phyloP scores from a whole-genome alignment of 2,888 invertebrate species.

The Vandiemenella viatica region DNA sequence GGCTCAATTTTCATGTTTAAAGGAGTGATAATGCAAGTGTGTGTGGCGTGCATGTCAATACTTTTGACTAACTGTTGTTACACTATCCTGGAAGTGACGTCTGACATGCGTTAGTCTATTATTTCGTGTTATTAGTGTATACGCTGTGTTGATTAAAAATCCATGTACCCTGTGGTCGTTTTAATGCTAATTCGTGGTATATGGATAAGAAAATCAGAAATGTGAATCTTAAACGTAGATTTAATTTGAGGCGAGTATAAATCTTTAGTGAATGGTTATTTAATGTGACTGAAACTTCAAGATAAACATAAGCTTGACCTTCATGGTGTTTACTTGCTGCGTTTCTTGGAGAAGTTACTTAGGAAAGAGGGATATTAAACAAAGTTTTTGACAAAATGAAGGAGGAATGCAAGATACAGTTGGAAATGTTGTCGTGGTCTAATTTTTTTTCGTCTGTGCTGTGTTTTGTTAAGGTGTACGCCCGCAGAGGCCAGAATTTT shows the following conservation, averaged over 20 bases:
- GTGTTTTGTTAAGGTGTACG: conserved; percentile 21
- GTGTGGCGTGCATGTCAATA: not conserved
- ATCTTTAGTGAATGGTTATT: not conserved
- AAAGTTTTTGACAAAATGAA: conserved; percentile 21
- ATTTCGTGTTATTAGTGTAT: conserved; percentile 1
- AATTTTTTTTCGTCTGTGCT: conserved; percentile 20
- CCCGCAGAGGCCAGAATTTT: conserved; percentile 18
- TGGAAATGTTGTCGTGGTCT: conserved; percentile 16
- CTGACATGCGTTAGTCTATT: not conserved
- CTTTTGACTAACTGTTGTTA: not conserved
- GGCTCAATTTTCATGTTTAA: conserved; percentile 2
- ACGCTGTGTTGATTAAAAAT: conserved; percentile 3
- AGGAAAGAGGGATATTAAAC: conserved; percentile 24
- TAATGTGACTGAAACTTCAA: conserved; percentile 2
- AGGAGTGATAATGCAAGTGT: not conserved
- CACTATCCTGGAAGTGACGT: not conserved
- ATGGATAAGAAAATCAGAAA: too few species aligned
- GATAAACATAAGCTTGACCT: conserved; percentile 24
- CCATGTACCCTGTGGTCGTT: not conserved
- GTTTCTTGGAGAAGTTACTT: conserved; percentile 29
- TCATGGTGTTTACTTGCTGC: conserved; percentile 36
- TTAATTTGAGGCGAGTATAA: too few species aligned
- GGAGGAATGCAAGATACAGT: conserved; percentile 21
- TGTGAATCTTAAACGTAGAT: too few species aligned
- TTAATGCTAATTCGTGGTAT: not conserved